Evolutionary conservation across 2,113 vertebrate genomes (phyloP).

Genomic region (Oriolus oriolus): DNA sequence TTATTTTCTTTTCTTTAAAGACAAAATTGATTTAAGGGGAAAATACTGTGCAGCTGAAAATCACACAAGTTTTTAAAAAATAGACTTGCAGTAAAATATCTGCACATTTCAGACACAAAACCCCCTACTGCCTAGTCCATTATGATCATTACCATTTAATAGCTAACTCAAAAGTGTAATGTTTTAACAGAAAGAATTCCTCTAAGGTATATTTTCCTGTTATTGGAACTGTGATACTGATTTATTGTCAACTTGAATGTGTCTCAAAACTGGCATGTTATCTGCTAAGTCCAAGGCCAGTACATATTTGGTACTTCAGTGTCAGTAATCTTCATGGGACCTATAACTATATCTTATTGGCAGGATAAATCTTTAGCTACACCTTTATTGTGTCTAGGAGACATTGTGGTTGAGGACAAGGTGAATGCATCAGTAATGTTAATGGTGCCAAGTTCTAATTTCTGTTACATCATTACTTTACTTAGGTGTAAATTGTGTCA

Average conservation of each 20-base stretch:
- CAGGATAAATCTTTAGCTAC: slow-evolving; percentile 29
- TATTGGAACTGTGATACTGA: slow-evolving; percentile 33
- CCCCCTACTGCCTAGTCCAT: background rate
- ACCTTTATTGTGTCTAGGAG: background rate
- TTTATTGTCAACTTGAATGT: slow-evolving; percentile 33
- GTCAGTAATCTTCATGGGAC: slow-evolving; percentile 48
- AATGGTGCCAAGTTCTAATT: background rate
- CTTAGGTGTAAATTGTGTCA: background rate
- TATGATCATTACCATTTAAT: slow-evolving; percentile 15
- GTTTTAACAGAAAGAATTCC: background rate
- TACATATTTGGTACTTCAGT: slow-evolving; percentile 38
- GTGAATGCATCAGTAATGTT: background rate
- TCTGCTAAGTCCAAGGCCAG: slow-evolving; percentile 59
- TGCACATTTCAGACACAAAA: background rate
- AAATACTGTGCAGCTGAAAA: background rate
- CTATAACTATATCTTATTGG: slow-evolving; percentile 29
- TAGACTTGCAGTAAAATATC: background rate
- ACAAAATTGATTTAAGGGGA: background rate
- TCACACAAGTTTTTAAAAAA: background rate
- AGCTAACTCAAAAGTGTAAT: background rate
- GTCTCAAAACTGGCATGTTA: slow-evolving; percentile 59
- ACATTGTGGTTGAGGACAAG: background rate
- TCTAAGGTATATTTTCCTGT: slow-evolving; percentile 13
- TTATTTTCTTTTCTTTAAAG: background rate
- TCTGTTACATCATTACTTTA: background rate